Conservation (phyloP, 1,140 invertebrate genomes). For the Daktulosphaira vitifoliae region DNA sequence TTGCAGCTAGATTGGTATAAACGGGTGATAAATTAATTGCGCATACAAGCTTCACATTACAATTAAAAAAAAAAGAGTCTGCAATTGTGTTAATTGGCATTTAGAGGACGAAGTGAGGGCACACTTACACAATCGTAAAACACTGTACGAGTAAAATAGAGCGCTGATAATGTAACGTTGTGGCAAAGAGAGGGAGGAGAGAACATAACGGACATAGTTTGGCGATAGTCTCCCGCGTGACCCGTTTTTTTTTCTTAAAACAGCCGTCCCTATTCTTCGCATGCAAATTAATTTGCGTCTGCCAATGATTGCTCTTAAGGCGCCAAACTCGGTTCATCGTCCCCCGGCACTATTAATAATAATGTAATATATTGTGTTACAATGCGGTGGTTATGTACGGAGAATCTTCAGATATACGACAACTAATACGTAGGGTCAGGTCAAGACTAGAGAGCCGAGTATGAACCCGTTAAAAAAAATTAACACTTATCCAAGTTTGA, state of each 20-base stretch:
- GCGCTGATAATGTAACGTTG: not conserved
- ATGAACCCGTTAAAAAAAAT: too few relatives aligned
- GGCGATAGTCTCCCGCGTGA: conserved; percentile 3
- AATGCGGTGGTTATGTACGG: not conserved
- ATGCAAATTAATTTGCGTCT: conserved; percentile 27
- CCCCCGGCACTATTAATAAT: not conserved
- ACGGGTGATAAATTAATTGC: too few relatives aligned
- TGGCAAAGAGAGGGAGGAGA: too few relatives aligned
- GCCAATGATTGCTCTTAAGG: not conserved
- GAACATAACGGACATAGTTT: conserved; percentile 6
- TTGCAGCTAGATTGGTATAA: too few relatives aligned
- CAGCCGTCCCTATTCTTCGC: not conserved
- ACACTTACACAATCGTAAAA: not conserved
- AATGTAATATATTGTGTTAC: not conserved
- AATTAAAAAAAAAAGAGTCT: too few relatives aligned
- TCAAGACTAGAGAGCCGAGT: too few relatives aligned
- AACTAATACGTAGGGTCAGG: too few relatives aligned
- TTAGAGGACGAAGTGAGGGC: conserved; percentile 6
- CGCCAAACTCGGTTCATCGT: conserved; percentile 7
- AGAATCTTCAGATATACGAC: too few relatives aligned
- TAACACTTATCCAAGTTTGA: too few relatives aligned
- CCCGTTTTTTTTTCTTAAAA: not conserved
- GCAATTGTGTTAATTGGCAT: too few relatives aligned
- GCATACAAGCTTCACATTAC: too few relatives aligned
- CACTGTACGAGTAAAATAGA: not conserved